Percentiles rank a stretch among this genome's conserved stretches.
These are phyloP conservation scores for Squalus acanthias DNA, from an alignment of 2,797 vertebrate genomes.

Conservation along the genomic window DNA sequence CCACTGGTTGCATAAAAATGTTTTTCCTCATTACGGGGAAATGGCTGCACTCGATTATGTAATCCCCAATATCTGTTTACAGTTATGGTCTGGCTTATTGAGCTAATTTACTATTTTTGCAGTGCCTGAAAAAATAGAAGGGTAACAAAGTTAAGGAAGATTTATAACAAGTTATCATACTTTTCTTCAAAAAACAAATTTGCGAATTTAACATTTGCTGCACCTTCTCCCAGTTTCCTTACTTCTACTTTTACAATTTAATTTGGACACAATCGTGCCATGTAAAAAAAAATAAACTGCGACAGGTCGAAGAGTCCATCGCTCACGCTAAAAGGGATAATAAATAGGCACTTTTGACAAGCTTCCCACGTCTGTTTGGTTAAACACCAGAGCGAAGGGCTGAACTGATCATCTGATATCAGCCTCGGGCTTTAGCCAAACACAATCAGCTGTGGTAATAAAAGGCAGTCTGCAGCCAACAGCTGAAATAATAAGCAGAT, in stretches of 20 bases:
- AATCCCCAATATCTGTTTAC: background rate
- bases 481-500: constrained; percentile 59
- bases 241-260: background rate
- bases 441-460: constrained; percentile 46
- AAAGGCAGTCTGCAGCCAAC: constrained; percentile 46
- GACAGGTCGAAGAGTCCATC: background rate
- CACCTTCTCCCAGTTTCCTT: background rate
- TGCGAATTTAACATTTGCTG: background rate
- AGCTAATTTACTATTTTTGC: background rate
- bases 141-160: background rate
- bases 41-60: background rate
- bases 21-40: background rate
- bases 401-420: constrained; percentile 45
- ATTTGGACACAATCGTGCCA: background rate
- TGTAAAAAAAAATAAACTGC: background rate
- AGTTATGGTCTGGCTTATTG: background rate
- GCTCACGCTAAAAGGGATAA: background rate
- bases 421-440: constrained; percentile 40
- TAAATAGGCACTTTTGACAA: constrained; percentile 42
- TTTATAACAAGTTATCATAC: background rate
- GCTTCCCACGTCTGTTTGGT: constrained; percentile 62
- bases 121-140: background rate
- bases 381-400: constrained; percentile 42
- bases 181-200: background rate
- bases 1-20: too few relatives aligned